phyloP scores from a whole-genome alignment of 1,140 invertebrate genomes.

The Acromyrmex heyeri region DNA sequence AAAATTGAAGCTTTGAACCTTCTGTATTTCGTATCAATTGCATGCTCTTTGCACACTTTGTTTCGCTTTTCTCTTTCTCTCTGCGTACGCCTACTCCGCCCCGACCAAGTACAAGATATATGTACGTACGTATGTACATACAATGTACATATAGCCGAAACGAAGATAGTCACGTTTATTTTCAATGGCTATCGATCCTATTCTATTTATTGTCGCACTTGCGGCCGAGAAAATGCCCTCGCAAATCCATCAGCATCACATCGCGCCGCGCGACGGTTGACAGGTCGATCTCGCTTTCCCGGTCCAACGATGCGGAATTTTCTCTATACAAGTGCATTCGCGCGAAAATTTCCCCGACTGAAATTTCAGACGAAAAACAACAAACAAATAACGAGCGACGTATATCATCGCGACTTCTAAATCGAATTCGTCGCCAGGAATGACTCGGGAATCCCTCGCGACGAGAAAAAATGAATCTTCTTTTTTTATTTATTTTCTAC shows the following conservation, averaged over 20 bases:
- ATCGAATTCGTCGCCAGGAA: background rate
- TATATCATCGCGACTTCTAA: too few species aligned
- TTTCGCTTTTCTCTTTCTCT: background rate
- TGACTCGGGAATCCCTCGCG: background rate
- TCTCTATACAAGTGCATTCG: background rate
- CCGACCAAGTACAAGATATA: background rate
- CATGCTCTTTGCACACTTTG: background rate
- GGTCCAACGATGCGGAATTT: background rate
- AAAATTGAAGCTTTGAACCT: constrained; percentile 31
- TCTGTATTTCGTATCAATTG: constrained; percentile 1
- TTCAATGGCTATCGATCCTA: constrained; percentile 15
- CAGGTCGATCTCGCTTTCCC: constrained; percentile 7
- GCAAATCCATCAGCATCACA: background rate
- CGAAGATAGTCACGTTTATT: background rate
- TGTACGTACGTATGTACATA: background rate
- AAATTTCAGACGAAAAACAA: background rate
- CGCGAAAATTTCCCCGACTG: background rate
- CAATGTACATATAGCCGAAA: background rate
- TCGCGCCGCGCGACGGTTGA: constrained; percentile 34
- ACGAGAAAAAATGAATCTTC: background rate
- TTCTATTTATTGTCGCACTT: constrained; percentile 32
- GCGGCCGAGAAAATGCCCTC: background rate
- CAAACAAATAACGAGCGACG: background rate
- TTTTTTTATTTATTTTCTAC: too few species aligned
- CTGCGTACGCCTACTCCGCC: background rate